Evolutionary conservation across 2,113 vertebrate genomes (phyloP).

Genomic region (Pachyramphus minor): DNA sequence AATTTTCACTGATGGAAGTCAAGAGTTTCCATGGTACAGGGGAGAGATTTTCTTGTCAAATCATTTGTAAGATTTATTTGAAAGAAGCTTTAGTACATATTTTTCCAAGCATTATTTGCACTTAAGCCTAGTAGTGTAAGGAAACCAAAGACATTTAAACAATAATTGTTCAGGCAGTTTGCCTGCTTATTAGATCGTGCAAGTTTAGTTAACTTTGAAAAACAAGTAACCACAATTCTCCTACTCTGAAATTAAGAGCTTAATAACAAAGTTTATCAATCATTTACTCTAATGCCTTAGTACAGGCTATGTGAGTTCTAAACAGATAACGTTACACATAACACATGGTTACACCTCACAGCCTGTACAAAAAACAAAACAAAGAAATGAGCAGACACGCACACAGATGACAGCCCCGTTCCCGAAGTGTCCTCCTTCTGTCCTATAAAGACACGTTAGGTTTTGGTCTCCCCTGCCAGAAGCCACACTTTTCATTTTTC

Average conservation of each 20-base stretch:
- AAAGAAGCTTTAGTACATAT: not conserved
- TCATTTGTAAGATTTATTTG: not conserved
- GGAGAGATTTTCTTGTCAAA: conserved; percentile 23
- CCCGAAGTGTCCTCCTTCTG: not conserved
- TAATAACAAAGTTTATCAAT: not conserved
- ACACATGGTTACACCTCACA: not conserved
- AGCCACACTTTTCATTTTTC: not conserved
- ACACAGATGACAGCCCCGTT: not conserved
- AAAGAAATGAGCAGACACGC: not conserved
- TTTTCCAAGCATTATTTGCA: conserved; percentile 19
- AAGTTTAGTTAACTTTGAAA: not conserved
- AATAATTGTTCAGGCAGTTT: not conserved
- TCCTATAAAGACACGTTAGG: rapidly evolving
- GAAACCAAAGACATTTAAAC: conserved; percentile 28
- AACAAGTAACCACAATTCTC: not conserved
- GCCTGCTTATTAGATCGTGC: not conserved
- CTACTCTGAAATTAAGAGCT: not conserved
- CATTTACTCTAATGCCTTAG: not conserved
- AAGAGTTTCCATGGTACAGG: not conserved
- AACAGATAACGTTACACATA: not conserved
- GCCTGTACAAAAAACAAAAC: not conserved
- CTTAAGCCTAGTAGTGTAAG: not conserved
- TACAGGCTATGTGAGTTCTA: not conserved
- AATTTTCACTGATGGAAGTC: not conserved
- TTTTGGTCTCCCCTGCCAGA: not conserved